phyloP scores from a whole-genome alignment of 2,888 invertebrate species.

The Lasioglossum leucozonium region DNA sequence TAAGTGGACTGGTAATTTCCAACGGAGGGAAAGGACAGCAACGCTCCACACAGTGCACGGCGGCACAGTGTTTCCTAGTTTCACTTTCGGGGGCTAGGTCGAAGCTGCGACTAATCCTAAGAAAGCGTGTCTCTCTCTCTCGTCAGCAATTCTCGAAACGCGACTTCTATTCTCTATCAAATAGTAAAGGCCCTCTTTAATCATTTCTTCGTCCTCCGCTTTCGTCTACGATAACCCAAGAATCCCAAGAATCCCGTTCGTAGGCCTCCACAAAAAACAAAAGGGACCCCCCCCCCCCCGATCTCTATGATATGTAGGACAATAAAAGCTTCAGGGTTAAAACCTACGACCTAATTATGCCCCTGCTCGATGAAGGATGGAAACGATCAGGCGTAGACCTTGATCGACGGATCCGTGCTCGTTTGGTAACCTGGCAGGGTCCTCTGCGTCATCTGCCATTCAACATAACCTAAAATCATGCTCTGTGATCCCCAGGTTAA shows the following conservation, averaged over 20 bases:
- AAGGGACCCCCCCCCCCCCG: conserved; percentile 29
- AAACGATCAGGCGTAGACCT: conserved; percentile 48
- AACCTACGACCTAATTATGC: conserved; percentile 68
- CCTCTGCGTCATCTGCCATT: neutral
- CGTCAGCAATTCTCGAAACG: conserved; percentile 55
- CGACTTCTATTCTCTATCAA: conserved; percentile 56
- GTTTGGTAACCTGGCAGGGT: neutral
- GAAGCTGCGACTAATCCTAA: conserved; percentile 68
- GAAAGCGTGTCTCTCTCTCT: conserved; percentile 71
- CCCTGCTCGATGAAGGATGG: conserved; percentile 63
- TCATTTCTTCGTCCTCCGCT: conserved; percentile 13
- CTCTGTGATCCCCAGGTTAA: neutral
- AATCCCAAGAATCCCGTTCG: conserved; percentile 43
- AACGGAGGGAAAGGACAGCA: conserved; percentile 35
- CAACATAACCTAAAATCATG: neutral
- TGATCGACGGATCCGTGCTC: conserved; percentile 30
- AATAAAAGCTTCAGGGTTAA: conserved; percentile 74
- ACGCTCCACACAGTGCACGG: conserved; percentile 22
- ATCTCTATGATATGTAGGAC: conserved; percentile 79
- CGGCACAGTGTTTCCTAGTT: conserved; percentile 38
- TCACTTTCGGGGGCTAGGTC: conserved; percentile 56
- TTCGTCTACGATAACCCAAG: conserved; percentile 24
- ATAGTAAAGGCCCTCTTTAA: conserved; percentile 70
- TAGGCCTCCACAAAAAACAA: conserved; percentile 60
- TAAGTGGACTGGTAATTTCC: neutral